These are phyloP conservation scores for Palaemon carinicauda DNA, from an alignment of 1,140 invertebrate genomes.

Conservation along the genomic window DNA sequence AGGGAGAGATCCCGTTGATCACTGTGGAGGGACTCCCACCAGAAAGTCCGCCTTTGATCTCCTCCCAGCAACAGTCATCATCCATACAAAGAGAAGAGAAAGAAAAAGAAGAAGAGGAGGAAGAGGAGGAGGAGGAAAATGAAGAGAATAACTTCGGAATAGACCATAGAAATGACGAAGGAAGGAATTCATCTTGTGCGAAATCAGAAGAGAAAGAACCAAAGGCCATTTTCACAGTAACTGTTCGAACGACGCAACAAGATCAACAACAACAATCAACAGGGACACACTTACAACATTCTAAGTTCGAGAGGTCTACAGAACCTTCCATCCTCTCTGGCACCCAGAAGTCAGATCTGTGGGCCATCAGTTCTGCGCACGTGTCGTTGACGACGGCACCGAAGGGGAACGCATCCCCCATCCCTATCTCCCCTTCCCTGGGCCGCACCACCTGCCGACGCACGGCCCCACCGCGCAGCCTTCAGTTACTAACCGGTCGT, in stretches of 20 bases:
- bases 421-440: not conserved
- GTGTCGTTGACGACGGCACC: slow-evolving; percentile 14
- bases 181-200: no score
- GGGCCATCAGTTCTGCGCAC: slow-evolving; percentile 29
- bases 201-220: no score
- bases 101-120: no score
- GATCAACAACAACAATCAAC: not conserved
- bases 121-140: no score
- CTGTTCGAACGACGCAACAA: not conserved
- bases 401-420: not conserved
- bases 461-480: slow-evolving; percentile 12
- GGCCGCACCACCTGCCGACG: slow-evolving; percentile 6
- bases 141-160: no score
- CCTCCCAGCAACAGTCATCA: no score
- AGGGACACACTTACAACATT: not conserved
- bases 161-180: no score
- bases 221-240: no score
- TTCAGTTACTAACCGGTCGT: slow-evolving; percentile 39
- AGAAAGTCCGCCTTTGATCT: no score
- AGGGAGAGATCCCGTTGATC: no score
- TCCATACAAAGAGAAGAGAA: no score
- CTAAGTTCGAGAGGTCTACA: not conserved
- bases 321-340: not conserved
- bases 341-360: not conserved
- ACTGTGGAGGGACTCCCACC: no score